These are phyloP conservation scores for Ichneumon xanthorius DNA, from an alignment of 2,888 invertebrate genomes.

Conservation along the genomic window DNA sequence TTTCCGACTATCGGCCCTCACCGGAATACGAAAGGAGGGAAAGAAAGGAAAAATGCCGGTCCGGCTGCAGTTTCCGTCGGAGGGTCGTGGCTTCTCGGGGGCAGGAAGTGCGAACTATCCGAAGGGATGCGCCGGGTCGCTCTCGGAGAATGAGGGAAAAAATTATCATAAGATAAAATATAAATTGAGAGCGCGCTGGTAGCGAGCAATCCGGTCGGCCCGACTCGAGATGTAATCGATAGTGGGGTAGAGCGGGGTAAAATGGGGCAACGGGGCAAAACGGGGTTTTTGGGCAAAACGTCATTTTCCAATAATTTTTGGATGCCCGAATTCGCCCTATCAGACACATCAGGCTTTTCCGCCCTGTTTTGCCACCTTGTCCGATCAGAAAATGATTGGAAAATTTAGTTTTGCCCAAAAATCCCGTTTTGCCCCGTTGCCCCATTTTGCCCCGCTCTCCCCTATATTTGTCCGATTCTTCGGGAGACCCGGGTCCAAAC, in stretches of 20 bases:
- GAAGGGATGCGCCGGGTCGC: not conserved
- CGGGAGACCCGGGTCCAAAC: conserved; percentile 31
- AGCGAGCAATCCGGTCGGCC: not conserved
- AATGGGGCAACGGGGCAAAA: too few relatives aligned
- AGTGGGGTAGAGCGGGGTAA: too few relatives aligned
- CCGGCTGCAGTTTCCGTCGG: not conserved
- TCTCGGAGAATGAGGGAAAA: conserved; percentile 43
- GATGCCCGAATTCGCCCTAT: too few relatives aligned
- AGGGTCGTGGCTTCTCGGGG: conserved; percentile 8
- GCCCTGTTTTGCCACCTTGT: too few relatives aligned
- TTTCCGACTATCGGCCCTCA: conserved; percentile 78
- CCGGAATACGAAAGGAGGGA: conserved; percentile 79
- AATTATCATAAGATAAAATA: conserved; percentile 64
- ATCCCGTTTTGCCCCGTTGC: too few relatives aligned
- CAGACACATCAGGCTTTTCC: too few relatives aligned
- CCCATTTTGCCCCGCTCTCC: too few relatives aligned
- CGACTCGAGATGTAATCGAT: conserved; percentile 51
- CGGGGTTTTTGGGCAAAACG: too few relatives aligned
- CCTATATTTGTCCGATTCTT: conserved; percentile 52
- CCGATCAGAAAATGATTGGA: too few relatives aligned
- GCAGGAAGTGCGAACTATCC: conserved; percentile 46
- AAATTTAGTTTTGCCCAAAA: too few relatives aligned
- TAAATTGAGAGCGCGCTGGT: conserved; percentile 49
- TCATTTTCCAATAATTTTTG: too few relatives aligned
- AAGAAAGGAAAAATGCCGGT: not conserved